Evolutionary conservation across 2,888 invertebrate species (phyloP).

Genomic region (Thera britannica): DNA sequence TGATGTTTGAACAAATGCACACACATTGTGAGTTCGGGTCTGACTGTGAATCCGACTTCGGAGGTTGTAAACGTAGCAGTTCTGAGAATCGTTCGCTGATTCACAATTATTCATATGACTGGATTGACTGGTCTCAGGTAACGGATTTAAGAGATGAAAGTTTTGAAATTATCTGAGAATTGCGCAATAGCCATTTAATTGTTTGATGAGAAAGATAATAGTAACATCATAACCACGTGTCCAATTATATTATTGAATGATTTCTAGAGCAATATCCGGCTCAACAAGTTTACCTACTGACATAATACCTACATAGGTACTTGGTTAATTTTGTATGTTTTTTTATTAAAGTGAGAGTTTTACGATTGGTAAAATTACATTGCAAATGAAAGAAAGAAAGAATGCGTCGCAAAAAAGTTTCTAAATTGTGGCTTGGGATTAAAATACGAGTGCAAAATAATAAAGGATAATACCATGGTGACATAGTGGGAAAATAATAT

Average conservation of each 20-base stretch:
- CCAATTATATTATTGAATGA: not conserved
- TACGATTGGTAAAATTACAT: too few species aligned
- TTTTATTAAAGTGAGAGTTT: too few species aligned
- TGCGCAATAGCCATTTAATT: conserved; percentile 17
- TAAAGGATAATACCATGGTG: too few species aligned
- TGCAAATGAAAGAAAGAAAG: too few species aligned
- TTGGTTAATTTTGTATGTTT: too few species aligned
- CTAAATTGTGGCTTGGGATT: too few species aligned
- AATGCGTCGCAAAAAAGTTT: too few species aligned
- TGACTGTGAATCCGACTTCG: conserved; percentile 22
- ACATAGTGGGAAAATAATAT: not conserved
- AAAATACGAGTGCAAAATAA: too few species aligned
- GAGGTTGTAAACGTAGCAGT: conserved; percentile 20
- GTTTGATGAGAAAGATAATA: conserved; percentile 1
- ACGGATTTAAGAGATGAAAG: conserved; percentile 23
- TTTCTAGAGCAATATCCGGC: not conserved
- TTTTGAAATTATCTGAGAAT: conserved; percentile 26
- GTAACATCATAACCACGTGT: not conserved
- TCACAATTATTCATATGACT: conserved; percentile 33
- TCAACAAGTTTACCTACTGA: not conserved
- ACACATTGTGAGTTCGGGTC: not conserved
- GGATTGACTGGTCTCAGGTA: conserved; percentile 14
- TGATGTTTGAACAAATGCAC: too few species aligned
- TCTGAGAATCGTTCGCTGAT: conserved; percentile 34
- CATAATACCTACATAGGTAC: too few species aligned